Percentiles rank a stretch among this genome's conserved stretches.
Evolutionary conservation across 2,888 invertebrate genomes (phyloP).

Genomic region (Catocala nupta): DNA sequence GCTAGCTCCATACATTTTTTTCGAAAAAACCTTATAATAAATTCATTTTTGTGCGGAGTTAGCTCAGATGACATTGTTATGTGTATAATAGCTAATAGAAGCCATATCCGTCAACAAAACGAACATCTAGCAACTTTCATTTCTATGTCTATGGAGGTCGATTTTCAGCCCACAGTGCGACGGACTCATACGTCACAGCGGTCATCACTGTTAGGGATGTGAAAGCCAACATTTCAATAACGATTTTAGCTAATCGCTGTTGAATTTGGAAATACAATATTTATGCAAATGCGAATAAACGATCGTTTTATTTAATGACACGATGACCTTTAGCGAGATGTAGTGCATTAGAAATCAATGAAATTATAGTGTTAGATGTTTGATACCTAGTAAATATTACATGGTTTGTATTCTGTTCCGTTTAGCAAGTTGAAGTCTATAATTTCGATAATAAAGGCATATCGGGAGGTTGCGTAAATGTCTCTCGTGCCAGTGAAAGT

Average conservation of each 20-base stretch:
- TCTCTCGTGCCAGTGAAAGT: constrained; percentile 62
- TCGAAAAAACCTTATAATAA: no score
- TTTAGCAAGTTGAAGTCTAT: constrained; percentile 45
- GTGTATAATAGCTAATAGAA: no score
- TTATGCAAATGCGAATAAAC: constrained; percentile 8
- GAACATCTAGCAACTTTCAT: no score
- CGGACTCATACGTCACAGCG: constrained; percentile 13
- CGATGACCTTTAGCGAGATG: not conserved
- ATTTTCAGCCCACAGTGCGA: no score
- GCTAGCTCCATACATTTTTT: no score
- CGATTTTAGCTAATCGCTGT: not conserved
- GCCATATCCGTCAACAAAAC: no score
- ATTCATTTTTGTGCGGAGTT: no score
- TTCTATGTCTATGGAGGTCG: no score
- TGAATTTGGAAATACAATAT: constrained; percentile 5
- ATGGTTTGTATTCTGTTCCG: constrained; percentile 25
- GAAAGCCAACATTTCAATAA: constrained; percentile 10
- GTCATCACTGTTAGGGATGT: constrained; percentile 12
- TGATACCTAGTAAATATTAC: constrained; percentile 19
- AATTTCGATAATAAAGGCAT: constrained; percentile 59
- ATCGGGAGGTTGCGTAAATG: constrained; percentile 62
- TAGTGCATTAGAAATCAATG: constrained; percentile 19
- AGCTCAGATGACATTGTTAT: no score
- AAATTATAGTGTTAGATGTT: not conserved
- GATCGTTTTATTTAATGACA: constrained; percentile 1